A percentile compares a stretch with the other conserved stretches of the same genome.
These are phyloP conservation scores for Polydesmus complanatus DNA, from an alignment of 2,888 invertebrate species.

Conservation along the genomic window DNA sequence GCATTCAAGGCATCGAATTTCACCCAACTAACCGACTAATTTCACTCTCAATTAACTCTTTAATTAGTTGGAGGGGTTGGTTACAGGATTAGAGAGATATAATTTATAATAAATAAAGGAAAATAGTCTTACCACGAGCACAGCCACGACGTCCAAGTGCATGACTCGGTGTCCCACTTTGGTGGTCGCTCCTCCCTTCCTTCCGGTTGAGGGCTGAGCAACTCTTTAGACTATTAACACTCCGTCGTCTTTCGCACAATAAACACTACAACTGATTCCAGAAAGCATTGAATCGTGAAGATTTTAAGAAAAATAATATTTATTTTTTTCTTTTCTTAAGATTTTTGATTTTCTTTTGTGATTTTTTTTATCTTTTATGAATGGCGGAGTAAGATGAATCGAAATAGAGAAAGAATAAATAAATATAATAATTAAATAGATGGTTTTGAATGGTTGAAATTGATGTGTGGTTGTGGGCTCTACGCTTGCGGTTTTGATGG, in stretches of 20 bases:
- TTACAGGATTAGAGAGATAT: not conserved
- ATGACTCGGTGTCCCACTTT: slow-evolving; percentile 11
- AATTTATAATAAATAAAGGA: not conserved
- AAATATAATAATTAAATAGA: not conserved
- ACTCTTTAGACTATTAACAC: no score
- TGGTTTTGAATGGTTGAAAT: not conserved
- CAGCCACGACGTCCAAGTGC: slow-evolving; percentile 14
- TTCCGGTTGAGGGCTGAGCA: not conserved
- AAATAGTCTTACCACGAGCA: slow-evolving; percentile 11
- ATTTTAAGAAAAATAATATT: not conserved
- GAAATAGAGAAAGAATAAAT: not conserved
- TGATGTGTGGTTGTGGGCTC: not conserved
- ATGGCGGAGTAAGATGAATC: not conserved
- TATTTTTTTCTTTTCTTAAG: no score
- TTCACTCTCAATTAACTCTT: no score
- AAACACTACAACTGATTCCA: not conserved
- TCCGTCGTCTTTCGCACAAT: not conserved
- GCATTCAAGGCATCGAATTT: no score
- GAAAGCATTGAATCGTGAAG: not conserved
- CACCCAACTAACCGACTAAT: no score
- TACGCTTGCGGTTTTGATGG: no score
- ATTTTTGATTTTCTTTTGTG: no score
- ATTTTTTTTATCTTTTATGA: not conserved
- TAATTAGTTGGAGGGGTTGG: no score
- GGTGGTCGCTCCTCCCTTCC: not conserved